phyloP scores from a whole-genome alignment of 2,888 invertebrate genomes.

The Drepanosiphum platanoidis region DNA sequence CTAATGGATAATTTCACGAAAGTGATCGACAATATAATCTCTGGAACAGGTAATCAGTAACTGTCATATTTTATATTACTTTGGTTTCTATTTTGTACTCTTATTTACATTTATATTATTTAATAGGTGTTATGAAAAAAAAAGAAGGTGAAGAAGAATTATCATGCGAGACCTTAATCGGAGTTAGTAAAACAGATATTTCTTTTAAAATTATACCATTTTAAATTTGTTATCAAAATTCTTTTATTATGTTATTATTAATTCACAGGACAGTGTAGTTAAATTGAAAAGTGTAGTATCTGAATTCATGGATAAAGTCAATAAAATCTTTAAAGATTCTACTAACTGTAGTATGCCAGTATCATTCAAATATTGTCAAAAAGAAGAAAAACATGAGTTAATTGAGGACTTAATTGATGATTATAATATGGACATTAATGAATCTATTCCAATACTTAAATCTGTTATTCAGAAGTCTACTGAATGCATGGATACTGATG shows the following conservation, averaged over 20 bases:
- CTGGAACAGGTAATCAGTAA: conserved; percentile 20
- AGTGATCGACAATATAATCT: conserved; percentile 36
- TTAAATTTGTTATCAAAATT: too few species aligned
- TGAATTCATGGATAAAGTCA: conserved; percentile 15
- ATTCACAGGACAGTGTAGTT: conserved; percentile 23
- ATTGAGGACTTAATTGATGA: not conserved
- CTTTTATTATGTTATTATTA: not conserved
- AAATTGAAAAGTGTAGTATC: conserved; percentile 1
- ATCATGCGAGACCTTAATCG: not conserved
- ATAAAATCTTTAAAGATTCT: not conserved
- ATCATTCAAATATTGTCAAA: not conserved
- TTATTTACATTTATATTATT: not conserved
- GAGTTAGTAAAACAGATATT: conserved; percentile 3
- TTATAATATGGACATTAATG: not conserved
- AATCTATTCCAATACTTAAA: not conserved
- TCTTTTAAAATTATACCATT: not conserved
- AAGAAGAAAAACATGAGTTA: conserved; percentile 12
- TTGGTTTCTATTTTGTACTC: not conserved
- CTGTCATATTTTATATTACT: not conserved
- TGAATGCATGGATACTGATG: not conserved
- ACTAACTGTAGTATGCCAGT: not conserved
- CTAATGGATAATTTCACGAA: conserved; percentile 4
- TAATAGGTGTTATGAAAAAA: not conserved
- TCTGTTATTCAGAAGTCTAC: not conserved
- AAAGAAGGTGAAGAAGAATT: not conserved